These are phyloP conservation scores for Heliothis virescens DNA, from an alignment of 1,140 invertebrate species.

Conservation along the genomic window DNA sequence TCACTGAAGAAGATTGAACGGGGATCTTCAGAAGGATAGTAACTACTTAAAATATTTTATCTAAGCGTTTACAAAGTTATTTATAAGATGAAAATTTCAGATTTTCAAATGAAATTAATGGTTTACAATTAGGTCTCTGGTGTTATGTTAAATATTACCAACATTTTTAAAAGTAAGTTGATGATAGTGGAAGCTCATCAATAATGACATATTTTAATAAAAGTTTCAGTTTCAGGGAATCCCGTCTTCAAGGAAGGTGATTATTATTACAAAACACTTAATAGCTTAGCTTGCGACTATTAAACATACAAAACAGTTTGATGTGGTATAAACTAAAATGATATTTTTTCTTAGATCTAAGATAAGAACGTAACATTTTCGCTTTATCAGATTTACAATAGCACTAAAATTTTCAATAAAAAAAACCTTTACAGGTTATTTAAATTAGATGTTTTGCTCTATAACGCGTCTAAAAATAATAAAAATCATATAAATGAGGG, in stretches of 20 bases:
- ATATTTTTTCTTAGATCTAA: not conserved
- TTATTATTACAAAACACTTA: too few relatives aligned
- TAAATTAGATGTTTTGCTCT: conserved; percentile 9
- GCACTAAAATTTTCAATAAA: conserved; percentile 12
- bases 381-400: conserved; percentile 15
- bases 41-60: conserved; percentile 44
- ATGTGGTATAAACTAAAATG: conserved; percentile 4
- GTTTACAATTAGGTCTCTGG: too few relatives aligned
- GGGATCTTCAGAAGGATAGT: conserved; percentile 47
- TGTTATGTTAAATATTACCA: too few relatives aligned
- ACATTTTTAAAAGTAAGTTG: too few relatives aligned
- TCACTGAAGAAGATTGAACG: conserved; percentile 72
- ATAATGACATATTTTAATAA: too few relatives aligned
- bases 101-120: too few relatives aligned
- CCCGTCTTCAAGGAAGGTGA: too few relatives aligned
- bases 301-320: too few relatives aligned
- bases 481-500: conserved; percentile 6
- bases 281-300: too few relatives aligned
- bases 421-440: conserved; percentile 17
- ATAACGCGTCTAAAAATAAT: conserved; percentile 11
- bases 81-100: too few relatives aligned
- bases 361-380: conserved; percentile 16
- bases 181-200: too few relatives aligned
- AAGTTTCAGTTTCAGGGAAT: too few relatives aligned
- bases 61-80: conserved; percentile 3